A percentile compares a stretch with the other conserved stretches of the same genome.
Evolutionary conservation across 2,888 invertebrate species (phyloP).

Genomic region (Tenodera sinensis): DNA sequence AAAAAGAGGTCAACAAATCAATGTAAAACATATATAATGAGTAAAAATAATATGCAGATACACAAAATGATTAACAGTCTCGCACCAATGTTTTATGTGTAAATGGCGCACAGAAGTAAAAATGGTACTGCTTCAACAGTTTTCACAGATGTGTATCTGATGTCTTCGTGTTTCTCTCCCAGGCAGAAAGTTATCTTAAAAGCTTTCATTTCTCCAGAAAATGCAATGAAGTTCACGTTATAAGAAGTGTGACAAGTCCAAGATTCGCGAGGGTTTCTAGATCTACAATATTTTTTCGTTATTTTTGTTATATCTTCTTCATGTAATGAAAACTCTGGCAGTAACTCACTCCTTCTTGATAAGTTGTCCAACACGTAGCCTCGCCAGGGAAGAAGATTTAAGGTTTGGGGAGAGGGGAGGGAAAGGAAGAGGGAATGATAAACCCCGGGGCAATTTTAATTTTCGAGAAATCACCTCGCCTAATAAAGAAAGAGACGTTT

Average conservation of each 20-base stretch:
- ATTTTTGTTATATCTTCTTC: background rate
- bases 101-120: too few species aligned
- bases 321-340: background rate
- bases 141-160: background rate
- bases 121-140: too few species aligned
- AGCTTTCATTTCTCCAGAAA: background rate
- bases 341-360: background rate
- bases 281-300: background rate
- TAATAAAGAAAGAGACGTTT: slow-evolving; percentile 12
- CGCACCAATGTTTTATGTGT: too few species aligned
- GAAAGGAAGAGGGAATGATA: background rate
- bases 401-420: background rate
- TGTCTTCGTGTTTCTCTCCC: background rate
- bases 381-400: background rate
- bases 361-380: background rate
- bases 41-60: too few species aligned
- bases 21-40: too few species aligned
- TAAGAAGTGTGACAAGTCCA: background rate
- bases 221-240: background rate
- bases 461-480: slow-evolving; percentile 43
- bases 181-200: background rate
- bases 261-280: background rate
- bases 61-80: too few species aligned
- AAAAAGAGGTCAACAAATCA: too few species aligned
- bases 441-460: slow-evolving; percentile 46